A percentile compares a stretch with the other conserved stretches of the same genome.
phyloP scores from a whole-genome alignment of 2,888 invertebrate species.

The Scaptomyza parva region DNA sequence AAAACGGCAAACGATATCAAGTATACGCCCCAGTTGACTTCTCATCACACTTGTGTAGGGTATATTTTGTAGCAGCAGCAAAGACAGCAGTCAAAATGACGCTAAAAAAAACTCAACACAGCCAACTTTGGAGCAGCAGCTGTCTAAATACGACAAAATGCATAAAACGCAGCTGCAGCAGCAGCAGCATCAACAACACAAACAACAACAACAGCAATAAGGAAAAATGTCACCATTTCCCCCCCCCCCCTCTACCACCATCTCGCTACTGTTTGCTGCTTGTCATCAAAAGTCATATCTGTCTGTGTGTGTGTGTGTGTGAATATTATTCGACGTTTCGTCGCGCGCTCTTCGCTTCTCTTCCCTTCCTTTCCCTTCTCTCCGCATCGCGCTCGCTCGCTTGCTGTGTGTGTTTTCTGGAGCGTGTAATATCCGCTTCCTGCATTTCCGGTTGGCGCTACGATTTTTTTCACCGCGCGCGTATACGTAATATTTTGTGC shows the following conservation, averaged over 20 bases:
- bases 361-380: too few relatives aligned
- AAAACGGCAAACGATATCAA: background rate
- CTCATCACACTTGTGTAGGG: too few relatives aligned
- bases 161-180: constrained; percentile 58
- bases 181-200: constrained; percentile 7
- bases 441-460: constrained; percentile 78
- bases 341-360: constrained; percentile 1
- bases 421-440: constrained; percentile 81
- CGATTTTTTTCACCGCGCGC: constrained; percentile 13
- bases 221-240: constrained; percentile 41
- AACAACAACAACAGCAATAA: constrained; percentile 32
- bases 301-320: too few relatives aligned
- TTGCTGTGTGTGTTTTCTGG: constrained; percentile 67
- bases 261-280: constrained; percentile 3
- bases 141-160: constrained; percentile 73
- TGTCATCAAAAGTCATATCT: constrained; percentile 79
- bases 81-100: constrained; percentile 1
- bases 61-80: too few relatives aligned
- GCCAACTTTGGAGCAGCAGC: constrained; percentile 54
- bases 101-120: constrained; percentile 14
- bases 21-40: background rate
- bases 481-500: constrained; percentile 65
- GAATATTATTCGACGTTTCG: constrained; percentile 67
- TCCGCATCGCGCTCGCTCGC: constrained; percentile 1
- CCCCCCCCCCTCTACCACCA: background rate